These are phyloP conservation scores for Pygathrix nemaeus DNA, from an alignment of 2,113 vertebrate genomes.

Conservation along the genomic window DNA sequence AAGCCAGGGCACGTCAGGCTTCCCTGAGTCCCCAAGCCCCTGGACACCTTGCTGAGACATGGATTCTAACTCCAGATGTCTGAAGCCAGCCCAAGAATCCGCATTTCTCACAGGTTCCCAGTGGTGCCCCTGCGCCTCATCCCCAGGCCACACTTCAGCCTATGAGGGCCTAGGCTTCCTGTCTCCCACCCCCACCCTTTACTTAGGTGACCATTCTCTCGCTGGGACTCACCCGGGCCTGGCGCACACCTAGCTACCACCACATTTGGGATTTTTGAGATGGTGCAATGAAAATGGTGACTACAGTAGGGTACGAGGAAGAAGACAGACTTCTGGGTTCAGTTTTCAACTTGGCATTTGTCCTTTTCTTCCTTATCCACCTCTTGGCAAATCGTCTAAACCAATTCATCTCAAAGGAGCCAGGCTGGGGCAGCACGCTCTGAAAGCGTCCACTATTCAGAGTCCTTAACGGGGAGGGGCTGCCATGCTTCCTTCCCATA, in stretches of 20 bases:
- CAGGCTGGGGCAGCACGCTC: not conserved
- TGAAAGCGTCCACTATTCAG: not conserved
- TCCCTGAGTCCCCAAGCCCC: not conserved
- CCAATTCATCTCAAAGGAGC: not conserved
- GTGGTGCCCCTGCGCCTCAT: too few species aligned
- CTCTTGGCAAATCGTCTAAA: slow-evolving; percentile 32
- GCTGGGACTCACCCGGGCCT: not conserved
- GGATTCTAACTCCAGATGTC: not conserved
- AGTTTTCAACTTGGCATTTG: not conserved
- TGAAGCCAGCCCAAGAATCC: not conserved
- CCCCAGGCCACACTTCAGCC: not conserved
- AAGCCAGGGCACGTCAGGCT: not conserved
- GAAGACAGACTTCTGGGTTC: not conserved
- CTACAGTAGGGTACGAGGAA: accelerated
- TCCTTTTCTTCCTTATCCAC: not conserved
- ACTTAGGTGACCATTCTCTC: not conserved
- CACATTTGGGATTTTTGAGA: not conserved
- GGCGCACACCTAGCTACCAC: not conserved
- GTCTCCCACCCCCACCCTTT: not conserved
- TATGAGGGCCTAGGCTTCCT: not conserved
- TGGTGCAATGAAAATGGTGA: not conserved
- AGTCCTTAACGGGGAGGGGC: not conserved
- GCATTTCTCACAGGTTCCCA: not conserved
- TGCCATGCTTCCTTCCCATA: accelerated
- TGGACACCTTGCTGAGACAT: not conserved